Conservation (phyloP, 2,113 vertebrate genomes). For the Charina bottae region DNA sequence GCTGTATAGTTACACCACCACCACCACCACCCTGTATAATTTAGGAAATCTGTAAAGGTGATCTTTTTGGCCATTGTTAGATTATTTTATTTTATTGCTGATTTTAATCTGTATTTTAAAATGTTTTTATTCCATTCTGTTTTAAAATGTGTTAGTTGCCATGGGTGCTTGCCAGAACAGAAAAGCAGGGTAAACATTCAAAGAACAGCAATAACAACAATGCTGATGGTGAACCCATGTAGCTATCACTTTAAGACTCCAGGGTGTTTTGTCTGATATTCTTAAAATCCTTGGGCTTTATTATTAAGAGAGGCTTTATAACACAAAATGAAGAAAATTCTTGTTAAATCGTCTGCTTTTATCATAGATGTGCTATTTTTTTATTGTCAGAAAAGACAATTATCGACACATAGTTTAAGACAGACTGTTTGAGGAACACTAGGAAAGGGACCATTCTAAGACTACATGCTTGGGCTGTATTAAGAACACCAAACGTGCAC, state of each 20-base stretch:
- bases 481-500: neutral
- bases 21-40: neutral
- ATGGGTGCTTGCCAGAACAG: neutral
- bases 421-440: neutral
- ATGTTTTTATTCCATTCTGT: neutral
- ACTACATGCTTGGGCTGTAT: neutral
- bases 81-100: neutral
- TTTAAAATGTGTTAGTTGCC: neutral
- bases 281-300: neutral
- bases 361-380: slow-evolving; percentile 27
- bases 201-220: neutral
- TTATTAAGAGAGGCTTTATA: slow-evolving; percentile 26
- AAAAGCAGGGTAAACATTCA: neutral
- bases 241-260: neutral
- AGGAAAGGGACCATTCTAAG: neutral
- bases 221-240: neutral
- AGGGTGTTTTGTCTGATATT: neutral
- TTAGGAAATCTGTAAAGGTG: neutral
- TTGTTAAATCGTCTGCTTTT: slow-evolving; percentile 31
- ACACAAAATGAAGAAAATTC: slow-evolving; percentile 15
- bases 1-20: neutral
- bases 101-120: neutral
- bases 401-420: accelerated
- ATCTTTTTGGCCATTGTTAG: neutral
- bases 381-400: neutral